Base-by-base conservation (phyloP, 1,140 invertebrate genomes). In the Limonius californicus region DNA sequence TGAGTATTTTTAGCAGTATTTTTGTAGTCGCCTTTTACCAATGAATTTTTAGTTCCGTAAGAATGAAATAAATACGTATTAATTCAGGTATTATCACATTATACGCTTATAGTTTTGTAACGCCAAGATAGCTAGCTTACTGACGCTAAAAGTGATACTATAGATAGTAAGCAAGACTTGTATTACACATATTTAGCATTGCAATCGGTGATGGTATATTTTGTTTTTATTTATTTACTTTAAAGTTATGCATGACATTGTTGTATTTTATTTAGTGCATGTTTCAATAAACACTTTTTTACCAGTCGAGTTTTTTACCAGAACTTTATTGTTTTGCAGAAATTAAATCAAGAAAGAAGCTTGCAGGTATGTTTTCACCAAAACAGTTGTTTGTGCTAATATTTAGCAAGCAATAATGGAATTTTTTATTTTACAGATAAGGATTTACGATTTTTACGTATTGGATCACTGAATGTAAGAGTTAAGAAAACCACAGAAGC, bases 401-500 rank as follows among this genome's bases (percentile, higher is more conserved):
- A 45, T 8, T n/a, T 45, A 18, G 7, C 43, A 45, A 6, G 27
- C n/a, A n/a, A n/a, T n/a, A n/a, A n/a, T n/a, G n/a, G n/a, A n/a
- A n/a, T n/a, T n/a, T n/a, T n/a, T n/a, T n/a, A n/a, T n/a, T 6
- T 54, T 64, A 47, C 68, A 89, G 90, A 92, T 79, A 91, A 90
- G 83, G 90, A 92, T 79, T 83, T 85, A 79, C 86, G 90, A 71
- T 94, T 95, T 78, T 84, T 94, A 64, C 84, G 92, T 69, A 94
- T 95, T 81, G 92, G 92, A 67, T 95, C 92, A 7, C 78, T 95
- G 73, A 94, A 94, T 80, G 91, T 94, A 35, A 84, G 91, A 72
- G 91, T 94, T 71, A 94, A 94, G 80, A 91, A 90, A 76, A 94
- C 92, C 19, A 93, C 91, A 43, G 91, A 93, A 74, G 90, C 90